Conservation (phyloP, 1,140 invertebrate genomes). For the Drosophila sturtevanti region DNA sequence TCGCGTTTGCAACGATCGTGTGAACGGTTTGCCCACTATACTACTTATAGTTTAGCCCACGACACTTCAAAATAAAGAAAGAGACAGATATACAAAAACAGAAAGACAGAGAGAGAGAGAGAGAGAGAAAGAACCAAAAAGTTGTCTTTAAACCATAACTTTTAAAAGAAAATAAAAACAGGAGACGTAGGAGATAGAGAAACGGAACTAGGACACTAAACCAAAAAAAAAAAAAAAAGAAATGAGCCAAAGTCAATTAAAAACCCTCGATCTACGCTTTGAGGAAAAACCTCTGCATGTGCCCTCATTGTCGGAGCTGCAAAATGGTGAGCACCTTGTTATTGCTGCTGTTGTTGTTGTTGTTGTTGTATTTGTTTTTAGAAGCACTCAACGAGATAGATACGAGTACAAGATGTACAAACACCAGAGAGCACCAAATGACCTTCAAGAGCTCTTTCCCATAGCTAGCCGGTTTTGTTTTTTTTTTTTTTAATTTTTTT, state of each 20-base stretch:
- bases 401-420: background rate
- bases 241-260: conserved; percentile 62
- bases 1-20: conserved; percentile 63
- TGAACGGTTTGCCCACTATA: conserved; percentile 44
- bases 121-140: conserved; percentile 1
- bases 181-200: too few relatives aligned
- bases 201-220: conserved; percentile 39
- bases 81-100: conserved; percentile 6
- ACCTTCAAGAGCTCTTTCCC: conserved; percentile 54
- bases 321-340: conserved; percentile 81
- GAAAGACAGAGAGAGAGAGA: background rate
- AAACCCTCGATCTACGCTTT: conserved; percentile 76
- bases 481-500: conserved; percentile 9
- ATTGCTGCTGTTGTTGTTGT: background rate
- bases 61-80: background rate
- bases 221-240: too few relatives aligned
- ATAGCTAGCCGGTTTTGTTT: conserved; percentile 62
- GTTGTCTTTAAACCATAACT: background rate
- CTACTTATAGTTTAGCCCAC: conserved; percentile 1
- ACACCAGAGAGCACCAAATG: conserved; percentile 41
- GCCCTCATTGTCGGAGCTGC: conserved; percentile 84
- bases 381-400: conserved; percentile 33
- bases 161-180: conserved; percentile 9
- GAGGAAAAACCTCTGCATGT: conserved; percentile 82
- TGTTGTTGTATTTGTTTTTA: background rate